Base-by-base conservation (phyloP, 1,140 invertebrate genomes). In the Magallana ariakensis region DNA sequence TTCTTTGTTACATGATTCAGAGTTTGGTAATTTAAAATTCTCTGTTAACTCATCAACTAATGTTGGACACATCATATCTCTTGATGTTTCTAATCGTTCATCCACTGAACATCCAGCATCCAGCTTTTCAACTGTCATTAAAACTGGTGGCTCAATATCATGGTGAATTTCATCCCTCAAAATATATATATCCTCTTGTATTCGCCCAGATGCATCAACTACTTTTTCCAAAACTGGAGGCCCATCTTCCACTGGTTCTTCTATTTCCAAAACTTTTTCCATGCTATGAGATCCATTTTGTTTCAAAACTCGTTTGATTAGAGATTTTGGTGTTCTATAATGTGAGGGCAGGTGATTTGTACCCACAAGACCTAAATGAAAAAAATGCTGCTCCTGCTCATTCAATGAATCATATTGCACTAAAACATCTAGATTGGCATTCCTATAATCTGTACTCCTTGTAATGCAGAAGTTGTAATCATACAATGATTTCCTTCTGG, bases 361-460 rank as follows among this genome's bases (percentile, higher is more conserved):
- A 16, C 81, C 58, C 83, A 80, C 56, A 56, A 88, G 85, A 7
- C 85, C 87, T 19, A 88, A 53, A n/a, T 88, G 80, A 81, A 58
- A 88, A 22, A 88, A 88, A 84, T 86, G 86, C 11, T 84, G 57
- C 54, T 88, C 85, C 53, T 88, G 86, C 54, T 86, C 85, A 56
- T 58, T 22, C n/a, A 88, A 62, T 22, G 82, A 56, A 11, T 86
- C 83, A 57, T 83, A 88, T 13, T 80, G 33, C 26, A 88, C 19
- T 10, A 60, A 84, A n/a, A 84, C 46, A 55, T 75, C 82, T 4
- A 81, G 10, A 33, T 57, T 82, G 33, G 53, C 75, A n/a, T 84
- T 88, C 26, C 75, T 85, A 26, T 75, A 57, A n/a, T 85, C 84
- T 10, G 80, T 85, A 33, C 83, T 80, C 11, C 60, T 84, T 84